phyloP scores from a whole-genome alignment of 2,888 invertebrate species.

The Limnephilus auricula region DNA sequence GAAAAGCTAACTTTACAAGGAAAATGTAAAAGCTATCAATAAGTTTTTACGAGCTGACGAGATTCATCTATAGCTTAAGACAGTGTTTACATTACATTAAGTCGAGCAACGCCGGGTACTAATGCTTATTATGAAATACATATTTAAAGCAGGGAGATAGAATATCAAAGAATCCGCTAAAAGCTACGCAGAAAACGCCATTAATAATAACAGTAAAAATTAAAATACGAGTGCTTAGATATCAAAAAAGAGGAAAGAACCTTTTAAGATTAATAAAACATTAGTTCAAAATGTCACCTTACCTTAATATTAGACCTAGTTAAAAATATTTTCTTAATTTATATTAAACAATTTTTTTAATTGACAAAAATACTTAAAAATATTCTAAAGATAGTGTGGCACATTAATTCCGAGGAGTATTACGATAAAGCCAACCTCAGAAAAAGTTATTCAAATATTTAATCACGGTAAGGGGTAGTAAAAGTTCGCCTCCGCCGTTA shows the following conservation, averaged over 20 bases:
- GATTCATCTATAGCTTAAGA: no score
- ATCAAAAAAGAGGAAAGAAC: background rate
- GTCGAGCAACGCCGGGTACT: no score
- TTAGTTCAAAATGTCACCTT: background rate
- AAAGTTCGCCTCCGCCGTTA: slow-evolving; percentile 35
- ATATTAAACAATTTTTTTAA: background rate
- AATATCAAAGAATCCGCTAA: background rate
- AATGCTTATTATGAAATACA: background rate
- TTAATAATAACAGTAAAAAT: background rate
- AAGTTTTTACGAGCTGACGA: no score
- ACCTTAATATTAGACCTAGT: background rate
- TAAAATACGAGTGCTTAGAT: background rate
- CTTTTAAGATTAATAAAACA: background rate
- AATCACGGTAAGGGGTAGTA: slow-evolving; percentile 24
- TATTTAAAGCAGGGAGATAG: background rate
- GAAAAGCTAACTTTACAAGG: no score
- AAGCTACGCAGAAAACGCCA: background rate
- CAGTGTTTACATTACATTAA: no score
- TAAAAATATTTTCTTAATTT: background rate
- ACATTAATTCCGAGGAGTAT: background rate
- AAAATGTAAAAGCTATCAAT: background rate
- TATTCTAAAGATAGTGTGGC: background rate
- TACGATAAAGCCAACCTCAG: background rate
- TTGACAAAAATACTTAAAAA: background rate
- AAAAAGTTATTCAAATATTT: slow-evolving; percentile 44